Conservation (phyloP, 2,888 invertebrate genomes). For the Platycheirus albimanus region DNA sequence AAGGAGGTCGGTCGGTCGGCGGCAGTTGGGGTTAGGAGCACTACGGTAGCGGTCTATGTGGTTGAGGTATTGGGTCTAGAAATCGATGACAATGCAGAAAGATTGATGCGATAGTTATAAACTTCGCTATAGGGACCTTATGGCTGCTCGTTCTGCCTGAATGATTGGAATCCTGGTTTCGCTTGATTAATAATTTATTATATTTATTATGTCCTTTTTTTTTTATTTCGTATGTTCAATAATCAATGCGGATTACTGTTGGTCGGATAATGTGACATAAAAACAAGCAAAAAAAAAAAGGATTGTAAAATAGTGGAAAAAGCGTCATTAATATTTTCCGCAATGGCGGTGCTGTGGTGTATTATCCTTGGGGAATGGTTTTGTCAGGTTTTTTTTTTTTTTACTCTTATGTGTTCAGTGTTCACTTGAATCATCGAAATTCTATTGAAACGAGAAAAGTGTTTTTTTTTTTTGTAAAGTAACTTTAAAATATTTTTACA, state of each 20-base stretch:
- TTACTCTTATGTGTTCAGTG: not conserved
- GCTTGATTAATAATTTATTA: slow-evolving; percentile 42
- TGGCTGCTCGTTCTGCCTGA: slow-evolving; percentile 10
- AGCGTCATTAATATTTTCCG: slow-evolving; percentile 43
- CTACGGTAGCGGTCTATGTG: slow-evolving; percentile 17
- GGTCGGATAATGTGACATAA: slow-evolving; percentile 13
- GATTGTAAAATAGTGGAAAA: not conserved
- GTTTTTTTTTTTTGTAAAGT: not conserved
- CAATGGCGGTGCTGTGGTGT: too few species aligned
- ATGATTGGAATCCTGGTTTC: slow-evolving; percentile 30
- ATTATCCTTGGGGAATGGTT: slow-evolving; percentile 40
- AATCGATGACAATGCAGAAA: slow-evolving; percentile 65
- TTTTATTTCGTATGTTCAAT: slow-evolving; percentile 35
- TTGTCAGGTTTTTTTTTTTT: not conserved
- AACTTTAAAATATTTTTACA: too few species aligned
- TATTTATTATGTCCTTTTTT: slow-evolving; percentile 27
- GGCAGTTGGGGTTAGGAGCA: not conserved
- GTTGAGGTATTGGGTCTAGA: slow-evolving; percentile 29
- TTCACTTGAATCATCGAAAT: too few species aligned
- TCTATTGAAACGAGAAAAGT: not conserved
- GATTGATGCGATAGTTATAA: slow-evolving; percentile 45
- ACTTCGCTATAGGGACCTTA: not conserved
- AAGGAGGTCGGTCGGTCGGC: not conserved
- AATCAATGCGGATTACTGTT: slow-evolving; percentile 51
- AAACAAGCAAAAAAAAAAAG: not conserved